phyloP scores from a whole-genome alignment of 2,888 invertebrate species.

The Drosophila percnosoma region DNA sequence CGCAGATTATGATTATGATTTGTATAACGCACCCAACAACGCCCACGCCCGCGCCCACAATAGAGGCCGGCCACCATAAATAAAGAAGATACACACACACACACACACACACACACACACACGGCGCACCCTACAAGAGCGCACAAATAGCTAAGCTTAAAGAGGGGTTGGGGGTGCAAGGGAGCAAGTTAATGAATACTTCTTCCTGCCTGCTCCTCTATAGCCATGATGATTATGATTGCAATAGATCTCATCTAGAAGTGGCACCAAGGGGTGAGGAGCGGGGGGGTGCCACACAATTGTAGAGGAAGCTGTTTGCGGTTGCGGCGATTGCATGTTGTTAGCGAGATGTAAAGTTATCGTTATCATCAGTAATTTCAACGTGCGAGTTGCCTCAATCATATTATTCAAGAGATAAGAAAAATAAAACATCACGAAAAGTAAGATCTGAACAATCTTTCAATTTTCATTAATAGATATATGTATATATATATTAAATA shows the following conservation, averaged over 20 bases:
- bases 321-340: slow-evolving; percentile 9
- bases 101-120: neutral
- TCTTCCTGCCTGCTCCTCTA: slow-evolving; percentile 8
- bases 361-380: slow-evolving; percentile 24
- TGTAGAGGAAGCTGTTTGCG: slow-evolving; percentile 19
- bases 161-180: neutral
- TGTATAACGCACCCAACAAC: slow-evolving; percentile 38
- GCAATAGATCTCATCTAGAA: slow-evolving; percentile 16
- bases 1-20: slow-evolving; percentile 51
- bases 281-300: slow-evolving; percentile 8
- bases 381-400: neutral
- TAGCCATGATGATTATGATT: slow-evolving; percentile 31
- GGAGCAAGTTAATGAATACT: slow-evolving; percentile 29
- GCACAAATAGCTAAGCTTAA: slow-evolving; percentile 31
- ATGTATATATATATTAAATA: neutral
- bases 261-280: too few species aligned
- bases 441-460: neutral
- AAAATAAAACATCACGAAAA: neutral
- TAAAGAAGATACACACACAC: slow-evolving; percentile 13
- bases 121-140: slow-evolving; percentile 51
- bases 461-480: neutral
- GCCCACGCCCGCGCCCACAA: slow-evolving; percentile 27
- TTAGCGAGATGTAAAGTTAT: slow-evolving; percentile 12
- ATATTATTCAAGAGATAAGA: neutral
- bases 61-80: slow-evolving; percentile 21